A percentile compares a stretch with the other conserved stretches of the same genome.
Conservation (phyloP, 2,797 vertebrate species). For the Echeneis naucrates region DNA sequence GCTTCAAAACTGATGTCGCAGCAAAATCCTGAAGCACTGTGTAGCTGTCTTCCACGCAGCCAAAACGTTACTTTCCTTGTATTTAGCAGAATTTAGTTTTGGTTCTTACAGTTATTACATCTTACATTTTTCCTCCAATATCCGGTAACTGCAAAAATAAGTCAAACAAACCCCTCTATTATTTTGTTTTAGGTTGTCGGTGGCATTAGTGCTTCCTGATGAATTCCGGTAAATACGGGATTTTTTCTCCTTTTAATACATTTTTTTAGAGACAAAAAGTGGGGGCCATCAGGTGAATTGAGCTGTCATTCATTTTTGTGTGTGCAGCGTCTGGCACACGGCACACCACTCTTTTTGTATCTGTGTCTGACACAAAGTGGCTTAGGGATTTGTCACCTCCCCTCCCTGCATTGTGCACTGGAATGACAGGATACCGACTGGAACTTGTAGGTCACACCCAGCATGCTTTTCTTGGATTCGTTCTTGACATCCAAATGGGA, state of each 20-base stretch:
- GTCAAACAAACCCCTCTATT: conserved; percentile 46
- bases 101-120: too few species aligned
- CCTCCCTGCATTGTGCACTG: conserved; percentile 74
- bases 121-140: conserved; percentile 6
- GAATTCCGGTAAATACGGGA: conserved; percentile 22
- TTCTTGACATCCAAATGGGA: conserved; percentile 63
- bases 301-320: conserved; percentile 58
- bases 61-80: conserved; percentile 3
- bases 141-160: conserved; percentile 44
- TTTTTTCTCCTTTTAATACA: conserved; percentile 20
- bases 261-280: conserved; percentile 30
- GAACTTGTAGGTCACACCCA: conserved; percentile 79
- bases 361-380: conserved; percentile 72
- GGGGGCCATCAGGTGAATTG: conserved; percentile 49
- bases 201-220: conserved; percentile 39
- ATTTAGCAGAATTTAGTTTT: background rate
- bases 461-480: conserved; percentile 73
- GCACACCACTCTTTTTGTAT: conserved; percentile 61
- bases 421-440: conserved; percentile 82
- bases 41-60: background rate
- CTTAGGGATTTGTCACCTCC: conserved; percentile 79
- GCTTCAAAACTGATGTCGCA: conserved; percentile 9
- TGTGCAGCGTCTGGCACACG: conserved; percentile 69
- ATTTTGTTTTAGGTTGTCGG: conserved; percentile 42
- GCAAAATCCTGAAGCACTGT: conserved; percentile 10